These are phyloP conservation scores for Carcharodon carcharias DNA, from an alignment of 2,797 vertebrate genomes.

Conservation along the genomic window DNA sequence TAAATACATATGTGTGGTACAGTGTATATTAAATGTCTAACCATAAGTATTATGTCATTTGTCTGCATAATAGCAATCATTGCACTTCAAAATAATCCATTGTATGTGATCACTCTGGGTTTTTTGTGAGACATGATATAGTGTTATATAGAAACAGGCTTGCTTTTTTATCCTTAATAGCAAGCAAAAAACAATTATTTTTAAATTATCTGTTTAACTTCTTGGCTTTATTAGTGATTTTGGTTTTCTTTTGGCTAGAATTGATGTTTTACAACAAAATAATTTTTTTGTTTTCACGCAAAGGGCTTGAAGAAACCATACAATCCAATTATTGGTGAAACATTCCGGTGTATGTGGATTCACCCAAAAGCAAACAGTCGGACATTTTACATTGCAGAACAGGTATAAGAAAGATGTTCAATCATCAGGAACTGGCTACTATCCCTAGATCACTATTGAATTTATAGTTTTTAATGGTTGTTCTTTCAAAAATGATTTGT, in stretches of 20 bases:
- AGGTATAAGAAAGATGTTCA: slow-evolving; percentile 60
- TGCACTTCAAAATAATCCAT: neutral
- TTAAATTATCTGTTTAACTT: neutral
- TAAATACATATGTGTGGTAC: neutral
- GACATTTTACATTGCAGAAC: slow-evolving; percentile 95
- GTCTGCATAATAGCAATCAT: neutral
- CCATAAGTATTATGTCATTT: neutral
- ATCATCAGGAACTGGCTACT: neutral
- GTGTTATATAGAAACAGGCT: neutral
- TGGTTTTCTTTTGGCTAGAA: neutral
- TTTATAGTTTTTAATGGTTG: neutral
- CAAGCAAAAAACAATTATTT: neutral
- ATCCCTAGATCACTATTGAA: neutral
- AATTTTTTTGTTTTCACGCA: slow-evolving; percentile 26
- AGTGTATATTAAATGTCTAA: neutral
- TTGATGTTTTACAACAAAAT: neutral
- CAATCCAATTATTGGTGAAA: slow-evolving; percentile 96
- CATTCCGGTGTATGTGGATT: slow-evolving; percentile 91
- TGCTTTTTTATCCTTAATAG: neutral
- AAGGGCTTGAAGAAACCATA: slow-evolving; percentile 98
- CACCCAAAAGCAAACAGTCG: slow-evolving; percentile 92
- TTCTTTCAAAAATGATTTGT: neutral
- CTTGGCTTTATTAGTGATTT: neutral
- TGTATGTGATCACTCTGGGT: neutral
- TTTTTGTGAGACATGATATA: neutral